Conservation (phyloP, 2,797 vertebrate species). For the Enteromius anoplus region DNA sequence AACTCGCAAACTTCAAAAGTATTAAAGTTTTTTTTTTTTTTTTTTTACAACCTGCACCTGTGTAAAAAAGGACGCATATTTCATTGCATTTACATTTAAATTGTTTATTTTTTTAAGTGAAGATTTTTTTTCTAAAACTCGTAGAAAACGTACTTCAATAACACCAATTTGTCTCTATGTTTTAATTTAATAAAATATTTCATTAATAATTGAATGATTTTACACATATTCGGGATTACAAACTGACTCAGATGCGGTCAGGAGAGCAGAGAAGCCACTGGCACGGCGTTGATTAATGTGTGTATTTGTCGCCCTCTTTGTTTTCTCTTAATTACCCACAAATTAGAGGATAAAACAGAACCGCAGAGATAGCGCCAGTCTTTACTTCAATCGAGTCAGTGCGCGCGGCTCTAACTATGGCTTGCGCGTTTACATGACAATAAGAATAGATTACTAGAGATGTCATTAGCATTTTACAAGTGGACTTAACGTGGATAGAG, state of each 20-base stretch:
- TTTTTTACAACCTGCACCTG: background rate
- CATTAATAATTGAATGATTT: background rate
- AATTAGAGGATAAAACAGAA: conserved; percentile 67
- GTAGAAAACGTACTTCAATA: background rate
- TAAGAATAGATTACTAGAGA: conserved; percentile 66
- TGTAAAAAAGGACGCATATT: background rate
- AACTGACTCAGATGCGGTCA: background rate
- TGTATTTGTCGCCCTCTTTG: conserved; percentile 71
- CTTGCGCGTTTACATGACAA: conserved; percentile 73
- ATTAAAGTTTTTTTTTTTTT: too few relatives aligned
- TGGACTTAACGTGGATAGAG: conserved; percentile 33
- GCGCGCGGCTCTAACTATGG: conserved; percentile 51
- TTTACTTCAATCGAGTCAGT: conserved; percentile 65
- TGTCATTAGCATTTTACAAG: conserved; percentile 64
- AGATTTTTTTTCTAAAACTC: background rate
- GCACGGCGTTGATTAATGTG: conserved; percentile 63
- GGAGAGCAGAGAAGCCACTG: background rate
- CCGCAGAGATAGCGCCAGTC: conserved; percentile 58
- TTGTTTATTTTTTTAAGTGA: background rate
- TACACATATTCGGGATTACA: background rate
- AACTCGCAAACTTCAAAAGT: conserved; percentile 5
- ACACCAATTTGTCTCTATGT: background rate
- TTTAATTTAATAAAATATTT: background rate
- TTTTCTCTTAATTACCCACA: conserved; percentile 75
- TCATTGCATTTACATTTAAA: background rate